Base-by-base conservation (phyloP, 2,888 invertebrate genomes). In the Desoria tigrina region DNA sequence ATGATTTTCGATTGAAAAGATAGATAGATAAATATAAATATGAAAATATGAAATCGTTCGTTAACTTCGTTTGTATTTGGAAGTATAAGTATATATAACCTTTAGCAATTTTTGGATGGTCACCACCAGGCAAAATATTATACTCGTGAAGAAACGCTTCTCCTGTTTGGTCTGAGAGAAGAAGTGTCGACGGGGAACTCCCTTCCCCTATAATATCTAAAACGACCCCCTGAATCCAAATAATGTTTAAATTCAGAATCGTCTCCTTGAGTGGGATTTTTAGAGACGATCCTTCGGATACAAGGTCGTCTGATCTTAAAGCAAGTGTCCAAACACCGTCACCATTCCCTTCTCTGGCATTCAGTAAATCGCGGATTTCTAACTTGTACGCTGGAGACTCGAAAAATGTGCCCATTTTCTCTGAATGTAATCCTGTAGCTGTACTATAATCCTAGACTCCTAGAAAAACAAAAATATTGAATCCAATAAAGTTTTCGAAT, bases 161-260 rank as follows among this genome's bases (percentile, higher is more conserved):
- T 14, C 66, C 64, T 9, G 66, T 60, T 4, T 58, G 65, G 56
- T 71, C 68, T 2, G 16, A 42, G 23, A 57, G 16, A 6, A 55
- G 50, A 7, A 71, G 21, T 1, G 39, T 28, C 3, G 50, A 53
- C 2, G 50, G 18, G 14, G 28, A 23, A n/a, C 42, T 53, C 2
- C 28, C 56, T 1, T 42, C 57, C 14, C 58, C 61, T 4, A 23
- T n/a, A 28, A 63, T 60, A 14, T 55, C n/a, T 6, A n/a, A 14
- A 11, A 71, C 45, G 16, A 49, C 42, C 23, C 71, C 71, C 65
- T 71, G 71, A 28, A 71, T 61, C 71, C 71, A 71, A 14, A 63
- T 53, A n/a, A 71, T n/a, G 26, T 62, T 61, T 1, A 71, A 11
- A 32, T 11, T 14, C 7, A 63, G 24, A 4, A 24, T 51, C 16